Base-by-base conservation (phyloP, 2,888 invertebrate genomes). In the Panzeria rudis region DNA sequence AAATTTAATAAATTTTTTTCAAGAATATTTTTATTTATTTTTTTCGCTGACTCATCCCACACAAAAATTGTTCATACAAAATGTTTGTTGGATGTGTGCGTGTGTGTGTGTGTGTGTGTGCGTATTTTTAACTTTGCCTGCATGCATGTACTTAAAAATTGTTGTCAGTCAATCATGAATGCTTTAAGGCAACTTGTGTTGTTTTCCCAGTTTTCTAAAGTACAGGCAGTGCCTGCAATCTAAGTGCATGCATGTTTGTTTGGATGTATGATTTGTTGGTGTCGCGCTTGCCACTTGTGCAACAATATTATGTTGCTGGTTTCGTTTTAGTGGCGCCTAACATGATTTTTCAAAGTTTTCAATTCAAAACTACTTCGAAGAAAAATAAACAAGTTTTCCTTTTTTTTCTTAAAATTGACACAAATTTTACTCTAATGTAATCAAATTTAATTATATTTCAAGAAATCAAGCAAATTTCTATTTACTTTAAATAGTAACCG, bases 281-380 rank as follows among this genome's bases (percentile, higher is more conserved):
- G 76, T 83, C 71, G 76, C 64, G 64, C 50, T 64, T 83, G 76
- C 76, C 64, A 83, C 82, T 83, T 83, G 71, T 77, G 64, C 82
- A 83, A 83, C 64, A 59, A 56, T 71, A 83, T 59, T 82, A 56
- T 77, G 17, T 59, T 29, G 71, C 50, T 64, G 71, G 35, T 56
- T 54, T 71, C 29, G n/a, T 64, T 62, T 71, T 54, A 29, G 62
- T 64, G 69, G 76, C 71, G 76, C 82, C 82, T 77, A 71, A 77
- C 50, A 25, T 76, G 69, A 71, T 56, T 72, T 72, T 38, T 44
- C 7, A 52, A 78, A 71, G 20, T 71, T 44, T 41, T 25, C 54
- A 72, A 54, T 69, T 56, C 44, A n/a, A 47, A 56, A 47, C 52
- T 62, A 41, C 62, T 64, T 32, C 56, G 7, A 72, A 72, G 29